A percentile compares a stretch with the other conserved stretches of the same genome.
These are phyloP conservation scores for Drosophila lini DNA, from an alignment of 1,140 invertebrate species.

Conservation along the genomic window DNA sequence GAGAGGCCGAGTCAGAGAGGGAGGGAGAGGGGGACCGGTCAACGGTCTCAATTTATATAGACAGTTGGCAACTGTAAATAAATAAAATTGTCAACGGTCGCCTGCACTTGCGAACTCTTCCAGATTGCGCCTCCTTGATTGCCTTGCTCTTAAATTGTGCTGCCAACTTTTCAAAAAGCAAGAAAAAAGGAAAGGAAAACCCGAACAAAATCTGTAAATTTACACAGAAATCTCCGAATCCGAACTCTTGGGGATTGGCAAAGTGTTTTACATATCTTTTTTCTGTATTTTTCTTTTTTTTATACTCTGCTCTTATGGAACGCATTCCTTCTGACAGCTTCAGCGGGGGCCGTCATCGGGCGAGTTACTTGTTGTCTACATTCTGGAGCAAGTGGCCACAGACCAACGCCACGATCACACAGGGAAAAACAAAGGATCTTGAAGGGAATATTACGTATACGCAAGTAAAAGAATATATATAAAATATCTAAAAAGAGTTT, in stretches of 20 bases:
- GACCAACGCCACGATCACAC: slow-evolving; percentile 13
- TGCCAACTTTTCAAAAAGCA: slow-evolving; percentile 75
- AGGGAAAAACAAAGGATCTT: not conserved
- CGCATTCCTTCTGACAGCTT: slow-evolving; percentile 71
- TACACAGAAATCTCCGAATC: slow-evolving; percentile 73
- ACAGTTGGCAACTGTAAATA: slow-evolving; percentile 81
- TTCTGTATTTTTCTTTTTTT: slow-evolving; percentile 4
- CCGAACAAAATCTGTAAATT: slow-evolving; percentile 68
- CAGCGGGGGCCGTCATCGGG: slow-evolving; percentile 58
- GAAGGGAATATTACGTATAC: not conserved
- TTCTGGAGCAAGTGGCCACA: slow-evolving; percentile 70
- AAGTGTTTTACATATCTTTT: slow-evolving; percentile 59
- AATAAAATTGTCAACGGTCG: slow-evolving; percentile 80
- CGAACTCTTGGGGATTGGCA: slow-evolving; percentile 42
- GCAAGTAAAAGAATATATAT: not conserved
- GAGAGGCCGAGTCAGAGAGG: not conserved
- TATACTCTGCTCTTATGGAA: slow-evolving; percentile 38
- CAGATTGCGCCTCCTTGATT: slow-evolving; percentile 78
- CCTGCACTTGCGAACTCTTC: slow-evolving; percentile 69
- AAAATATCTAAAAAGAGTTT: not conserved
- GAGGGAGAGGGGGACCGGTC: slow-evolving; percentile 8
- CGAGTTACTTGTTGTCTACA: slow-evolving; percentile 52
- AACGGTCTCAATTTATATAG: slow-evolving; percentile 78
- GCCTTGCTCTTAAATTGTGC: slow-evolving; percentile 80
- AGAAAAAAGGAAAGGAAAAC: slow-evolving; percentile 33